Conservation (phyloP, 2,888 invertebrate genomes). For the Bimastos eiseni region DNA sequence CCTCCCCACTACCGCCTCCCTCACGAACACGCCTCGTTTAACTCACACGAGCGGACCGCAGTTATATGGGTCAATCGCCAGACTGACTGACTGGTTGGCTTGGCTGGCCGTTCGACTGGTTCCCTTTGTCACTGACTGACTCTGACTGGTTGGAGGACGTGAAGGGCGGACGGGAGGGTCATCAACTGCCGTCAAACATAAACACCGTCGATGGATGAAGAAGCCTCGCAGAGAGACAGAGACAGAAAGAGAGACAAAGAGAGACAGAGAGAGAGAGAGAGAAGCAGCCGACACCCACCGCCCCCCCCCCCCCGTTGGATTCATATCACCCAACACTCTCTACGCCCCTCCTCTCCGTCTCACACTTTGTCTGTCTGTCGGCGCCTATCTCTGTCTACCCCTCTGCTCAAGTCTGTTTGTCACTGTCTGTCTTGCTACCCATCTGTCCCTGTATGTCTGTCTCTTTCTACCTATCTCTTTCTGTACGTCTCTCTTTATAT, state of each 20-base stretch:
- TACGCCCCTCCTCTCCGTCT: too few species aligned
- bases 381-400: too few species aligned
- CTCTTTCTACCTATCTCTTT: too few species aligned
- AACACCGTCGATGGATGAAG: slow-evolving; percentile 5
- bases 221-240: neutral
- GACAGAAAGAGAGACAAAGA: too few species aligned
- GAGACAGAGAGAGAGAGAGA: neutral
- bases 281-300: neutral
- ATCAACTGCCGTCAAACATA: neutral
- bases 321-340: neutral
- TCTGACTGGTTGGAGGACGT: neutral
- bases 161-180: neutral
- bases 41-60: neutral
- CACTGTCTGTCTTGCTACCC: too few species aligned
- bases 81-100: neutral
- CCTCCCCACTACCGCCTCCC: neutral
- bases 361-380: too few species aligned
- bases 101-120: neutral
- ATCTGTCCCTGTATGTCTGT: too few species aligned
- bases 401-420: too few species aligned
- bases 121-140: neutral
- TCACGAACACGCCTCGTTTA: neutral
- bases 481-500: too few species aligned
- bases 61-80: slow-evolving; percentile 13
- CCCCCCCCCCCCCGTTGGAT: too few species aligned